These are phyloP conservation scores for Callyntrura sp. DNA, from an alignment of 2,888 invertebrate genomes.

Conservation along the genomic window DNA sequence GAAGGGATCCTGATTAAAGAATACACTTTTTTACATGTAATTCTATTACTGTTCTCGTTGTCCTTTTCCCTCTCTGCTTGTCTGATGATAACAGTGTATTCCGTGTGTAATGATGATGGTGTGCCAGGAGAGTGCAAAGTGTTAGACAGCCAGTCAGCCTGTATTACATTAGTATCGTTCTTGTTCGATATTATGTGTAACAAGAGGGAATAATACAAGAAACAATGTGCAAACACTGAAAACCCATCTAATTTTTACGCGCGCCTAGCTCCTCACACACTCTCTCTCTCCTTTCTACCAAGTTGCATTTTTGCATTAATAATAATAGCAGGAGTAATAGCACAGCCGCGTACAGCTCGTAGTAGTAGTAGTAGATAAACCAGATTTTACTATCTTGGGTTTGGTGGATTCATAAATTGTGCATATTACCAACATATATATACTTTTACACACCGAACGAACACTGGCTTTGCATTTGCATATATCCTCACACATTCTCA, in stretches of 20 bases:
- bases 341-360: too few relatives aligned
- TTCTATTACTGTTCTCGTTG: neutral
- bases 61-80: neutral
- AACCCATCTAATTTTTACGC: slow-evolving; percentile 57
- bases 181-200: neutral
- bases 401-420: slow-evolving; percentile 1
- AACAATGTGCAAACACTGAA: slow-evolving; percentile 59
- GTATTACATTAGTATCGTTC: neutral
- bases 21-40: neutral
- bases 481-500: neutral
- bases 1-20: slow-evolving; percentile 27
- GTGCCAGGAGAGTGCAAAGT: neutral
- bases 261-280: slow-evolving; percentile 4
- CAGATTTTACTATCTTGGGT: slow-evolving; percentile 3
- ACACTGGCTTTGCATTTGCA: neutral
- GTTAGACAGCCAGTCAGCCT: slow-evolving; percentile 35
- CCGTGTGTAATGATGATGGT: neutral
- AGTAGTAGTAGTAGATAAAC: neutral
- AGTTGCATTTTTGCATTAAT: slow-evolving; percentile 44
- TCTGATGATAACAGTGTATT: neutral
- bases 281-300: slow-evolving; percentile 3
- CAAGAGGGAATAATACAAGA: slow-evolving; percentile 32
- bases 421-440: neutral
- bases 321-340: neutral
- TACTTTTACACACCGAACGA: too few relatives aligned